Percentiles rank a stretch among this genome's conserved stretches.
Conservation (phyloP, 2,113 vertebrate genomes). For the Oostethus manadensis region DNA sequence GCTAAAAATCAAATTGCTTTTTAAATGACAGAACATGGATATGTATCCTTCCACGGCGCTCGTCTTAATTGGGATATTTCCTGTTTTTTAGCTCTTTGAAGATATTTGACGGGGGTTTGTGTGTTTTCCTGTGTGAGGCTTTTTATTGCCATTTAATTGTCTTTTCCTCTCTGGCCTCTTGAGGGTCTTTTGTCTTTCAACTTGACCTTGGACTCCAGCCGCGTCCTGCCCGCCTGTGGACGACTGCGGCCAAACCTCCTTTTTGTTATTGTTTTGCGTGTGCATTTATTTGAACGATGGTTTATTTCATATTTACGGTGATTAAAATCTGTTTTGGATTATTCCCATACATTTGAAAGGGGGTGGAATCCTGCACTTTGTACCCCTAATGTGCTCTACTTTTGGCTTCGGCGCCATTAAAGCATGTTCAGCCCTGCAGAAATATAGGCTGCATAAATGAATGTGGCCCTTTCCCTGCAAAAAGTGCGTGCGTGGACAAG, state of each 20-base stretch:
- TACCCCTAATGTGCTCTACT: not conserved
- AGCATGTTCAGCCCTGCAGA: not conserved
- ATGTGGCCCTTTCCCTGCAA: too few relatives aligned
- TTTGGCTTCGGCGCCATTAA: not conserved
- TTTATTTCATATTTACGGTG: not conserved
- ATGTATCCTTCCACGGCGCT: too few relatives aligned
- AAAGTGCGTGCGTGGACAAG: not conserved
- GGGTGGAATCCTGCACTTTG: conserved; percentile 1
- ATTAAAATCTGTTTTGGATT: not conserved
- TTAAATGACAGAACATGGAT: too few relatives aligned
- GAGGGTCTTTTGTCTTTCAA: conserved; percentile 80
- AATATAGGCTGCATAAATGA: not conserved
- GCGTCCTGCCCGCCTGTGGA: conserved; percentile 44
- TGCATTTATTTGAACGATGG: not conserved
- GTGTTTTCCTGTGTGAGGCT: not conserved
- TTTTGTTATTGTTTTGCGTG: conserved; percentile 13
- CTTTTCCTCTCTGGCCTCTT: not conserved
- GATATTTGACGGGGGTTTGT: not conserved
- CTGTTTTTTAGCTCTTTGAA: not conserved
- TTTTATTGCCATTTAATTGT: not conserved
- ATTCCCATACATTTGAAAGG: not conserved
- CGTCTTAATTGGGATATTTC: not conserved
- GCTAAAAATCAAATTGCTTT: too few relatives aligned
- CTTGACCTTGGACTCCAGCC: conserved; percentile 98
- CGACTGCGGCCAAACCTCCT: conserved; percentile 20